Conservation (phyloP, 1,140 invertebrate species). For the Lethrus apterus region DNA sequence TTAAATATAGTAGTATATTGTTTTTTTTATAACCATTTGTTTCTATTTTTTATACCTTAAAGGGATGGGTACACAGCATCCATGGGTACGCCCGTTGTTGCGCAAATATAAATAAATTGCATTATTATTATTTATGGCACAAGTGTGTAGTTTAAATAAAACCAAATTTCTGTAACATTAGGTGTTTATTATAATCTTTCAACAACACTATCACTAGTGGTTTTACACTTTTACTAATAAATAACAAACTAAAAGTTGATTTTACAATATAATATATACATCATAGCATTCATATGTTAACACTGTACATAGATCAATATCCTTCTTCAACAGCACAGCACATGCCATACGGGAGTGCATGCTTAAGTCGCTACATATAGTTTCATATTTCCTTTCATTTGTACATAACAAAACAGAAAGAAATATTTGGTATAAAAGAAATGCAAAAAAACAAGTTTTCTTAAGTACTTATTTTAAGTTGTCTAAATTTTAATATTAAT, state of each 20-base stretch:
- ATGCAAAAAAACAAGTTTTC: too few relatives aligned
- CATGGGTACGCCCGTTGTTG: too few relatives aligned
- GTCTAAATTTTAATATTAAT: neutral
- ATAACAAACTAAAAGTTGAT: slow-evolving; percentile 12
- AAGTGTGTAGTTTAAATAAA: too few relatives aligned
- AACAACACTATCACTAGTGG: slow-evolving; percentile 12
- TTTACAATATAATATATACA: slow-evolving; percentile 7
- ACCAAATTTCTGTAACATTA: slow-evolving; percentile 10
- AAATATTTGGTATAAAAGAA: too few relatives aligned
- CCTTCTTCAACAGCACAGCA: slow-evolving; percentile 5
- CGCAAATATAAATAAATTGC: too few relatives aligned
- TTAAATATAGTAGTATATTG: too few relatives aligned
- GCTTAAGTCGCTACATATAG: neutral
- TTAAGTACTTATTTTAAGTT: too few relatives aligned
- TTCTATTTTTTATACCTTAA: too few relatives aligned
- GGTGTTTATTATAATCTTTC: slow-evolving; percentile 10
- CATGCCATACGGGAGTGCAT: slow-evolving; percentile 1
- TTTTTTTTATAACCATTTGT: too few relatives aligned
- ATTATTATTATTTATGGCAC: too few relatives aligned
- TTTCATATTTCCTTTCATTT: neutral
- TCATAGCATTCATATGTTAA: slow-evolving; percentile 10
- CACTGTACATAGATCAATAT: slow-evolving; percentile 11
- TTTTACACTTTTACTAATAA: slow-evolving; percentile 13
- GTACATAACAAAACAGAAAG: neutral
- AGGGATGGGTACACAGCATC: too few relatives aligned